These are phyloP conservation scores for Episyrphus balteatus DNA, from an alignment of 1,140 invertebrate genomes.

Conservation along the genomic window DNA sequence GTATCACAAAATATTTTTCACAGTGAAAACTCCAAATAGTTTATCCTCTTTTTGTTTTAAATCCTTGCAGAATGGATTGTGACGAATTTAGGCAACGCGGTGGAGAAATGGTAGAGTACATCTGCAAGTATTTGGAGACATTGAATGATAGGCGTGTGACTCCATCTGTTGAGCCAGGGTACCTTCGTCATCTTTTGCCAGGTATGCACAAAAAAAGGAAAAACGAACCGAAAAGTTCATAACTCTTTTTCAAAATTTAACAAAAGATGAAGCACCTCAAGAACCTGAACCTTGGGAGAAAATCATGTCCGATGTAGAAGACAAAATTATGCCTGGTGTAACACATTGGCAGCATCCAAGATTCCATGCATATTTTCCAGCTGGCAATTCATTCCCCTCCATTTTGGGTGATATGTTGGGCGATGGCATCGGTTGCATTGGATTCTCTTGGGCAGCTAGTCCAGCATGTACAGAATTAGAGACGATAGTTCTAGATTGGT, in stretches of 20 bases:
- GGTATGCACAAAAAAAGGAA: slow-evolving; percentile 15
- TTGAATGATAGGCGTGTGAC: slow-evolving; percentile 73
- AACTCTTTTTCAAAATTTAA: slow-evolving; percentile 40
- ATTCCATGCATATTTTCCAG: slow-evolving; percentile 98
- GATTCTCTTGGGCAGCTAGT: slow-evolving; percentile 98
- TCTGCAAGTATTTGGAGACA: slow-evolving; percentile 88
- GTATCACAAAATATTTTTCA: no score
- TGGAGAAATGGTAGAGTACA: slow-evolving; percentile 97
- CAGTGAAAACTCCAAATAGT: no score
- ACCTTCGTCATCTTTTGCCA: slow-evolving; percentile 74
- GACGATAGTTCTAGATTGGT: slow-evolving; percentile 93
- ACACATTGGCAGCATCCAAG: slow-evolving; percentile 99
- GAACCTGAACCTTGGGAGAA: slow-evolving; percentile 80
- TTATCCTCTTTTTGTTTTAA: not conserved
- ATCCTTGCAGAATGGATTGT: slow-evolving; percentile 58
- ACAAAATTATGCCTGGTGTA: slow-evolving; percentile 95
- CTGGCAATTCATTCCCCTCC: slow-evolving; percentile 94
- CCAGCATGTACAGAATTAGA: slow-evolving; percentile 96
- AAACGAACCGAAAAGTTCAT: slow-evolving; percentile 53
- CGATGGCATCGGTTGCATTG: slow-evolving; percentile 91
- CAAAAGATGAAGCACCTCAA: slow-evolving; percentile 59
- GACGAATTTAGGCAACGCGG: slow-evolving; percentile 80
- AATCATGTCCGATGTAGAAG: slow-evolving; percentile 90
- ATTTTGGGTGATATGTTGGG: slow-evolving; percentile 97
- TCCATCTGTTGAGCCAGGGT: slow-evolving; percentile 84